Conservation (phyloP, 2,113 vertebrate species). For the Kryptolebias marmoratus region DNA sequence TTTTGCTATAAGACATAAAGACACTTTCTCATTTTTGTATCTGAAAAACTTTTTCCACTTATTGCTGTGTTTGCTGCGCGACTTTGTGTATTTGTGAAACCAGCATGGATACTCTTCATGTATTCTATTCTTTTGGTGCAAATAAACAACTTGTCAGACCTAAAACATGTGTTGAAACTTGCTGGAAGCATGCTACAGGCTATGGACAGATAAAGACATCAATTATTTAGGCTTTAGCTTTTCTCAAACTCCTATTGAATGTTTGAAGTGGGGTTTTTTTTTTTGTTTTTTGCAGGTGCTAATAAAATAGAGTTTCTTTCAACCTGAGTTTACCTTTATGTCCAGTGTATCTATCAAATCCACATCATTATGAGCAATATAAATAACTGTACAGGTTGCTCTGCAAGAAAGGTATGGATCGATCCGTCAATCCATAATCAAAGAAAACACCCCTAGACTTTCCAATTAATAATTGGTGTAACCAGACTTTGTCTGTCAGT, state of each 20-base stretch:
- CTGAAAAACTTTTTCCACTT: neutral
- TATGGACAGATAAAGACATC: constrained; percentile 5
- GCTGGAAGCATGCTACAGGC: constrained; percentile 17
- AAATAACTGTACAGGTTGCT: neutral
- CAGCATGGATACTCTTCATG: neutral
- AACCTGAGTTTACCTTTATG: neutral
- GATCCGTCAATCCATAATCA: neutral
- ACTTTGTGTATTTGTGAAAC: neutral
- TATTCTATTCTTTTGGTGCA: neutral
- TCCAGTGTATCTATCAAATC: neutral
- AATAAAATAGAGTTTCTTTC: constrained; percentile 1
- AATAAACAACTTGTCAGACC: constrained; percentile 5
- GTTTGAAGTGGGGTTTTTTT: neutral
- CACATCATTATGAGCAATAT: neutral
- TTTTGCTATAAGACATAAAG: neutral
- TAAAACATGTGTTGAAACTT: constrained; percentile 5
- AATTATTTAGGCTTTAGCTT: constrained; percentile 12
- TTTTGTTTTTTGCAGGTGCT: neutral
- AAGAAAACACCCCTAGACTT: neutral
- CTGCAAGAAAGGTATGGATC: neutral
- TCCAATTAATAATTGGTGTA: no score
- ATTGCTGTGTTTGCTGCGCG: no score
- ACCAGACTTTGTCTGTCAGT: no score
- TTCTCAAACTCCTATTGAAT: neutral
- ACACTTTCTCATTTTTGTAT: neutral